phyloP scores from a whole-genome alignment of 2,888 invertebrate genomes.

The Heliconius sara region DNA sequence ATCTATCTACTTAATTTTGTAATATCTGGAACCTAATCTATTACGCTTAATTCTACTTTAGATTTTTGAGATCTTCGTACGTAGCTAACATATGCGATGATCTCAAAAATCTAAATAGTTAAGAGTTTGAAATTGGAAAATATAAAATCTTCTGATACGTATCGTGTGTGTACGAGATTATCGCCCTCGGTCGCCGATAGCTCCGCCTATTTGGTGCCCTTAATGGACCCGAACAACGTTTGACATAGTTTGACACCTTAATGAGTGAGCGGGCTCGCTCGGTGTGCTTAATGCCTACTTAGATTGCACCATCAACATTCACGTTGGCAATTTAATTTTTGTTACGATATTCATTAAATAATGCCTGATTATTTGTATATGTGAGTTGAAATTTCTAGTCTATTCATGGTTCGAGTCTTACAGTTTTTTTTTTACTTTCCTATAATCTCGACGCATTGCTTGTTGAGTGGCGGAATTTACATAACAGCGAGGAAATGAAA shows the following conservation, averaged over 20 bases:
- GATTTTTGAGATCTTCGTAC: too few species aligned
- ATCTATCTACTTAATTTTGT: neutral
- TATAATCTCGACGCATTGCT: too few species aligned
- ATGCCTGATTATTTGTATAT: too few species aligned
- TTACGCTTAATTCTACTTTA: too few species aligned
- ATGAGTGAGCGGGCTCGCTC: slow-evolving; percentile 58
- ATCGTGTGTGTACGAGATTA: slow-evolving; percentile 47
- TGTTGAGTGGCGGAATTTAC: too few species aligned
- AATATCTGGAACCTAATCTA: too few species aligned
- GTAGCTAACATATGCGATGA: neutral
- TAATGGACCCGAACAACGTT: slow-evolving; percentile 72
- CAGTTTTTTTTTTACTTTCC: neutral
- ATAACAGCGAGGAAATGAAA: too few species aligned
- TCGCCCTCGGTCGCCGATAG: slow-evolving; percentile 53
- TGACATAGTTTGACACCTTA: slow-evolving; percentile 78
- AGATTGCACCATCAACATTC: neutral
- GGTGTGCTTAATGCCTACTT: neutral
- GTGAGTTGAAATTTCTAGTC: neutral
- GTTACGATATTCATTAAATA: neutral
- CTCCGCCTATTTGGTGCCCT: slow-evolving; percentile 64
- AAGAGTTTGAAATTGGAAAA: neutral
- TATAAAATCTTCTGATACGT: slow-evolving; percentile 44
- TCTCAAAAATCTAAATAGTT: neutral
- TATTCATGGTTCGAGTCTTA: neutral
- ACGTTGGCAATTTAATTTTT: slow-evolving; percentile 1